phyloP scores from a whole-genome alignment of 2,888 invertebrate genomes.

The Rotaria sp. region DNA sequence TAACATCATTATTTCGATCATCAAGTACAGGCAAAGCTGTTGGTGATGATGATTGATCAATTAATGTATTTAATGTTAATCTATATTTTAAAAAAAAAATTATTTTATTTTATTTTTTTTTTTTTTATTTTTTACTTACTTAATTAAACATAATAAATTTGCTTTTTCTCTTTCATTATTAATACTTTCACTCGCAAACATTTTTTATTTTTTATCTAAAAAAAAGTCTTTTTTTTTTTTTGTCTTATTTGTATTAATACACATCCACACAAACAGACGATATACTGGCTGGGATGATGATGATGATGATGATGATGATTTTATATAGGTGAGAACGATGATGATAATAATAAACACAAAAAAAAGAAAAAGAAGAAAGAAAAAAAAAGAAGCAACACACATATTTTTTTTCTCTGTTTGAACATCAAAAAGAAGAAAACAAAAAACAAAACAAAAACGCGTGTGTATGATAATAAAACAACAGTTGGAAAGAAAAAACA shows the following conservation, averaged over 20 bases:
- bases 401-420: not conserved
- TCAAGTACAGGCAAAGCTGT: not conserved
- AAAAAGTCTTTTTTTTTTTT: not conserved
- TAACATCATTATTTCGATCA: not conserved
- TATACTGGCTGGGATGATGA: slow-evolving; percentile 16
- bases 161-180: not conserved
- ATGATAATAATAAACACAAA: not conserved
- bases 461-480: not conserved
- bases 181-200: not conserved
- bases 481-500: not conserved
- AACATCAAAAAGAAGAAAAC: not conserved
- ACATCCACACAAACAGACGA: slow-evolving; percentile 8
- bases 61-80: slow-evolving; percentile 10
- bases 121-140: not conserved
- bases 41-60: not conserved
- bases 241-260: not conserved
- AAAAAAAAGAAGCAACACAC: not conserved
- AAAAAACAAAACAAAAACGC: not conserved
- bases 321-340: slow-evolving; percentile 3
- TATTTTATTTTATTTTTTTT: not conserved
- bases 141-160: not conserved
- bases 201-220: not conserved
- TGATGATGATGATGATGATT: slow-evolving; percentile 1
- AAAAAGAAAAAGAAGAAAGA: not conserved
- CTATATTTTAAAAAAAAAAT: not conserved